Evolutionary conservation across 2,797 vertebrate genomes (phyloP), one percentile per base, ranked within the genome.

Genomic region (Heteromormyrus szaboi): DNA sequence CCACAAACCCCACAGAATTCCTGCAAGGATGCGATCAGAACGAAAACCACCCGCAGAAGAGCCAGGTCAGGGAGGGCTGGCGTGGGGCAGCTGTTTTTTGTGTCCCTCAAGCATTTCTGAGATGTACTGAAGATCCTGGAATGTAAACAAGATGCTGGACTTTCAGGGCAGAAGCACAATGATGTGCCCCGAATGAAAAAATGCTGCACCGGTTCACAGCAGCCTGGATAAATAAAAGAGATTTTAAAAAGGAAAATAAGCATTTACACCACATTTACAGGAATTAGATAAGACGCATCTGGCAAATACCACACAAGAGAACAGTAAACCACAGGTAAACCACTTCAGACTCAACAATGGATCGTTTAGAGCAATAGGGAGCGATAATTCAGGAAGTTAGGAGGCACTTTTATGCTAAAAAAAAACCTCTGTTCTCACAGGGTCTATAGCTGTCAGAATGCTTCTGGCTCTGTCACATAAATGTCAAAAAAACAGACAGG

Each of bases 401-500:
- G 17, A 72, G 68, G 48, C 33, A 46, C 19, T 79, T 88, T 76
- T 41, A 88, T 79, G 22, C 68, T 33, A 46, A 79, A 81, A 62
- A 29, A 72, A 81, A 54, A 33, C 41, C n/a, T 87, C n/a, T 79
- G 48, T 76, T 79, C 48, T 79, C 46, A 9, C 65, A 54, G 72
- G 33, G 29, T 29, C 76, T 62, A 44, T 84, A 65, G 53, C 79
- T 85, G 41, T 48, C 37, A 88, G 76, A n/a, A 84, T 59, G 79
- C 79, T 84, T 56, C 44, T 48, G 22, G 76, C 76, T 65, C 41
- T 62, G 51, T 62, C 88, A 56, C 53, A 65, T 81, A 81, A n/a
- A 81, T 81, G 76, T 81, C 76, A 81, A 9, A 50, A 85, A 85
- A 85, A 53, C 46, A 51, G 84, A 85, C 46, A 85, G 51, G 46